Evolutionary conservation across 1,140 invertebrate genomes (phyloP), one percentile per base, ranked within the genome.

Genomic region (Ostrea edulis): DNA sequence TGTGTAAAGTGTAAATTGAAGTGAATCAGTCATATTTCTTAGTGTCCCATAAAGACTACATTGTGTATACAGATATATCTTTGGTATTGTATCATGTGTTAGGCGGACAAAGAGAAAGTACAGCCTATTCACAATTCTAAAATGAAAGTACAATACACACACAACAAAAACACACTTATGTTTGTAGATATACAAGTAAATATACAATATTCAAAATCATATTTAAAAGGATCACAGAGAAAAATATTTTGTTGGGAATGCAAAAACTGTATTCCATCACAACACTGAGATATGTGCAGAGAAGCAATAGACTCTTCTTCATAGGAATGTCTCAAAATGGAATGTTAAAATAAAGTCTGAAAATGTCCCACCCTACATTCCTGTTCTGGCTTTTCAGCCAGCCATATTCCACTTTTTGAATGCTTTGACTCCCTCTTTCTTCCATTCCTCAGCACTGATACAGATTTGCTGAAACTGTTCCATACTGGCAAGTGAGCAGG

Each of bases 381-480:
- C 22, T 5, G 12, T 58, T n/a, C 51, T 35, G 8, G 55, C 55
- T n/a, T 62, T 29, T 58, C 52, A 54, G 20, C 84, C 84, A 62
- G 58, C n/a, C 86, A 87, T 87, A 62, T 58, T 87, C 94, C 94
- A 94, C 82, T 94, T 94, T 25, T 82, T 89, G 55, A 94, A 94
- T 12, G 92, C 90, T 84, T 90, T 90, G 8, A 87, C 89, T 11
- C 93, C 93, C 25, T 92, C 84, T 65, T 86, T 93, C 44, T 90
- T 92, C 94, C 94, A 95, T 44, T 94, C 93, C 9, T 95, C 93
- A 25, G 91, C 89, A 5, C 93, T 95, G 29, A 96, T 94, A 90
- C 95, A 95, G 65, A 95, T 95, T 88, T 96, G 93, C 83, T 96
- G 93, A 92, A 96, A 96, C 22, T 95, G 95, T 12, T 95, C 93